Evolutionary conservation across 2,113 vertebrate genomes (phyloP).

Genomic region (Suricata suricatta): DNA sequence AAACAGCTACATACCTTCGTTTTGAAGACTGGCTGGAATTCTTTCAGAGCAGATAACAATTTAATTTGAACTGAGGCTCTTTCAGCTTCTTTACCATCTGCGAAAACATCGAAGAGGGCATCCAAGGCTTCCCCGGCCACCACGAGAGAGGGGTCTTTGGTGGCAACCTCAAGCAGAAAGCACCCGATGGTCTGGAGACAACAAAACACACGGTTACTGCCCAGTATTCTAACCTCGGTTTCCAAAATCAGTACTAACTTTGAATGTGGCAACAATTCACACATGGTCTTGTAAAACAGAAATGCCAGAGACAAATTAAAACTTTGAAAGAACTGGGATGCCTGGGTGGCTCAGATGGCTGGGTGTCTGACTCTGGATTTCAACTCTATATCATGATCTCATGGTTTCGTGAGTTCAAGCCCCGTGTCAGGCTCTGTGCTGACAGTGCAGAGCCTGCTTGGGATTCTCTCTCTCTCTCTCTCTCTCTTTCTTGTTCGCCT

Average conservation of each 20-base stretch:
- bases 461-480: too few species aligned
- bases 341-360: too few species aligned
- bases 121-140: slow-evolving; percentile 96
- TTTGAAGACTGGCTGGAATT: slow-evolving; percentile 95
- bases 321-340: background rate
- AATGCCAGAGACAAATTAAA: background rate
- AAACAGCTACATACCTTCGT: slow-evolving; percentile 88
- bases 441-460: too few species aligned
- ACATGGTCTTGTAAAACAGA: background rate
- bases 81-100: slow-evolving; percentile 95
- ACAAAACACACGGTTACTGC: background rate
- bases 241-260: background rate
- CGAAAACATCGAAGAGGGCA: slow-evolving; percentile 96
- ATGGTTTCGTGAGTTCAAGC: too few species aligned
- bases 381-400: too few species aligned
- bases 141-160: slow-evolving; percentile 91
- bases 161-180: slow-evolving; percentile 92
- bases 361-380: too few species aligned
- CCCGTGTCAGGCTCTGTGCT: too few species aligned
- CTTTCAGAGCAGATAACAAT: slow-evolving; percentile 90
- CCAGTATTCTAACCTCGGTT: too few species aligned
- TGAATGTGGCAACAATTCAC: background rate
- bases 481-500: too few species aligned
- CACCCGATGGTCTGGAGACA: slow-evolving; percentile 91
- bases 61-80: slow-evolving; percentile 89